Evolutionary conservation across 2,888 invertebrate genomes (phyloP).

Genomic region (Tortrix viridana): DNA sequence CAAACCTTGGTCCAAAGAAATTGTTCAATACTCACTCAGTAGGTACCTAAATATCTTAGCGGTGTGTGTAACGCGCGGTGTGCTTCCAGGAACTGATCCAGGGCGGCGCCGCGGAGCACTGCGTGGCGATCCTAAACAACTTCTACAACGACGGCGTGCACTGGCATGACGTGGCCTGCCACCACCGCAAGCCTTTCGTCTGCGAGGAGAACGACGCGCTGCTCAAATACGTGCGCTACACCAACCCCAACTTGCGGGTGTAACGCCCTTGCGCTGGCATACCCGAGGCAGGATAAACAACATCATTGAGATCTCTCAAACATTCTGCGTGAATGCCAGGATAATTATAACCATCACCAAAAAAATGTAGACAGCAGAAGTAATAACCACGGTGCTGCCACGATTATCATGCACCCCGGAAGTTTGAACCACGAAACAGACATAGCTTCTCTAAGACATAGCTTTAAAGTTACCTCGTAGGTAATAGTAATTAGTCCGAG

Average conservation of each 20-base stretch:
- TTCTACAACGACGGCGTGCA: slow-evolving; percentile 96
- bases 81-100: slow-evolving; percentile 87
- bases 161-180: slow-evolving; percentile 96
- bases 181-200: slow-evolving; percentile 94
- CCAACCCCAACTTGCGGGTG: slow-evolving; percentile 90
- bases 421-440: slow-evolving; percentile 34
- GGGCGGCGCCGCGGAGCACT: slow-evolving; percentile 93
- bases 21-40: too few species aligned
- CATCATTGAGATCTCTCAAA: neutral
- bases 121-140: slow-evolving; percentile 93
- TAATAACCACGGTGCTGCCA: slow-evolving; percentile 8
- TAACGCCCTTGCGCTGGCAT: slow-evolving; percentile 56
- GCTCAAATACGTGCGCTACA: slow-evolving; percentile 92
- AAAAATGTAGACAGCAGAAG: slow-evolving; percentile 6
- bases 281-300: slow-evolving; percentile 39
- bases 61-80: neutral
- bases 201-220: slow-evolving; percentile 95
- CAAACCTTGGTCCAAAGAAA: too few species aligned
- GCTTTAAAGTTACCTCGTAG: slow-evolving; percentile 58
- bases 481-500: slow-evolving; percentile 18
- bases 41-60: too few species aligned
- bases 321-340: slow-evolving; percentile 6
- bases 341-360: slow-evolving; percentile 1
- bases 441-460: slow-evolving; percentile 32
- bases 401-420: neutral